These are phyloP conservation scores for Falco concolor DNA, from an alignment of 2,797 vertebrate genomes.

Conservation along the genomic window DNA sequence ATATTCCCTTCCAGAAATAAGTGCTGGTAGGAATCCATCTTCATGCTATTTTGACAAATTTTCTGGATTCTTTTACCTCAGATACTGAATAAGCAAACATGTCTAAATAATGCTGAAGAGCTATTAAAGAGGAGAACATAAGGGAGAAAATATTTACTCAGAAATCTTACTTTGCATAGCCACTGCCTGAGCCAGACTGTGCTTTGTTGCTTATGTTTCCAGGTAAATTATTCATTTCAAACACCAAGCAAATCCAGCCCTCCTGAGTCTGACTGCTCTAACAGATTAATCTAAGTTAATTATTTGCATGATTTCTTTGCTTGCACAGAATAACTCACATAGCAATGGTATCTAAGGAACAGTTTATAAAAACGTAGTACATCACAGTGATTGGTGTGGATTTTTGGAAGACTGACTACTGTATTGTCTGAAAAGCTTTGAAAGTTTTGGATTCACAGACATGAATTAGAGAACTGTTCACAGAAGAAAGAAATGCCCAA, in stretches of 20 bases:
- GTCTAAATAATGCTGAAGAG: background rate
- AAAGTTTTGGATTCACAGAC: background rate
- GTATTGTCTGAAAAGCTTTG: background rate
- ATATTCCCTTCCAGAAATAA: background rate
- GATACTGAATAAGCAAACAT: background rate
- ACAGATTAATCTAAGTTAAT: background rate
- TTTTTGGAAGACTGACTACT: background rate
- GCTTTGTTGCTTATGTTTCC: background rate
- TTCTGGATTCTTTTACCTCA: background rate
- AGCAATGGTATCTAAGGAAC: background rate
- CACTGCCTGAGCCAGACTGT: background rate
- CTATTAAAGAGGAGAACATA: background rate
- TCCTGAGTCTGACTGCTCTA: background rate
- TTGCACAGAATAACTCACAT: background rate
- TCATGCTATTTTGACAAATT: background rate
- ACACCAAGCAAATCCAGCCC: background rate
- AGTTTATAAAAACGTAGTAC: background rate
- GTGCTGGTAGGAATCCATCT: background rate
- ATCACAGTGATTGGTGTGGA: background rate
- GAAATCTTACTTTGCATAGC: background rate
- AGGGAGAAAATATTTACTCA: background rate
- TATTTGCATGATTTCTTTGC: background rate
- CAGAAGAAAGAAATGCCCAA: background rate
- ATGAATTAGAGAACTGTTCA: background rate
- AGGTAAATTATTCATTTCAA: background rate